Base-by-base conservation (phyloP, 1,140 invertebrate genomes). In the Drosophila santomea region DNA sequence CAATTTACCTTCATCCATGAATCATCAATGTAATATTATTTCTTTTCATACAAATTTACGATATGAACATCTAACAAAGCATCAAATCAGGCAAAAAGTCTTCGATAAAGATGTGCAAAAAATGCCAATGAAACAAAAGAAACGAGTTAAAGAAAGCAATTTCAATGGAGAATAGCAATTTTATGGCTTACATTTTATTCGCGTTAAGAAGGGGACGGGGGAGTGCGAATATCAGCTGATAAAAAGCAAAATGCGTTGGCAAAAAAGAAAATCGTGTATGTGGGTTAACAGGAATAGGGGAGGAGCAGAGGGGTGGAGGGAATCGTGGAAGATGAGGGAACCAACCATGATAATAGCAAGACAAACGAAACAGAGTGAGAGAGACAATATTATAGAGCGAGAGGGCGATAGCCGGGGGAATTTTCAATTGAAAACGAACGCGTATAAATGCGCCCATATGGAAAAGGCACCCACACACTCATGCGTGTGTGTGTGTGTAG, bases 381-480 rank as follows among this genome's bases (percentile, higher is more conserved):
- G 56, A 44, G 52, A 12, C 44, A 59, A 50, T 64, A 67, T 63
- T 63, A 63, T 43, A 59, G 35, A 61, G 45, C 11, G 60, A 61
- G 56, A 45, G 54, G 54, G 15, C 35, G 12, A 58, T 25, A 73
- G 74, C 44, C 51, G 59, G 47, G 62, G 67, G 74, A 75, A 75
- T 78, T 85, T 77, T 88, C 74, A 86, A 86, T 82, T 82, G 83
- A 82, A 88, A 86, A 82, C 54, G 78, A 85, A 84, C 79, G 81
- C 77, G 81, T 86, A 81, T 82, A 82, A 88, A 86, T 86, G 83
- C 58, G 66, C 83, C 83, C 82, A 86, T 88, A 88, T 88, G 83
- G 80, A 84, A 83, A 84, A 84, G 68, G 66, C 72, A 59, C 43
- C 43, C 61, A 61, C 74, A 73, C 43, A 68, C 50, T 10, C 36